These are phyloP conservation scores for Oegoconia quadripuncta DNA, from an alignment of 2,888 invertebrate genomes.

Conservation along the genomic window DNA sequence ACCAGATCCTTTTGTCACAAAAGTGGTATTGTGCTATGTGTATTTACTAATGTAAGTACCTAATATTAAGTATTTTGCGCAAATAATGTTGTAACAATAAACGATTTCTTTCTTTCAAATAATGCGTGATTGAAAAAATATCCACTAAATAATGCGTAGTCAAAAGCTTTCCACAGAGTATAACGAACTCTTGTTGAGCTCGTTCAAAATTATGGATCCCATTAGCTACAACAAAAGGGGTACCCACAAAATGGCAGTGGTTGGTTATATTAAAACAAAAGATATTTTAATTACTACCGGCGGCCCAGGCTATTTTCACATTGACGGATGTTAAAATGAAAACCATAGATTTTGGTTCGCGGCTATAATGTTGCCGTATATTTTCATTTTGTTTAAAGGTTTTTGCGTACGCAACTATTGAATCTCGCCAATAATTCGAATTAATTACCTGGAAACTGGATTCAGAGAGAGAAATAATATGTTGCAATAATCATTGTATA, in stretches of 20 bases:
- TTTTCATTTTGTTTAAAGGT: background rate
- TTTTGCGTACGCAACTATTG: too few relatives aligned
- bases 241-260: slow-evolving; percentile 15
- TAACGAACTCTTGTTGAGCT: slow-evolving; percentile 6
- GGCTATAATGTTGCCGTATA: background rate
- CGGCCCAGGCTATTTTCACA: slow-evolving; percentile 5
- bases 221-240: slow-evolving; percentile 18
- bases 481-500: too few relatives aligned
- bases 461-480: too few relatives aligned
- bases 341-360: slow-evolving; percentile 5
- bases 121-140: too few relatives aligned
- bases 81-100: too few relatives aligned
- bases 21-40: too few relatives aligned
- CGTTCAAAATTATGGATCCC: slow-evolving; percentile 15
- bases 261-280: slow-evolving; percentile 20
- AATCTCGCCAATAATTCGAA: too few relatives aligned
- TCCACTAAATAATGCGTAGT: background rate
- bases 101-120: too few relatives aligned
- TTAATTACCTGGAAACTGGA: too few relatives aligned
- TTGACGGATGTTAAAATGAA: slow-evolving; percentile 16
- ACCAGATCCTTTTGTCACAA: too few relatives aligned
- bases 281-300: slow-evolving; percentile 18
- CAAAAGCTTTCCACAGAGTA: background rate
- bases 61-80: too few relatives aligned
- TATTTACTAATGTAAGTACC: too few relatives aligned